A percentile compares a stretch with the other conserved stretches of the same genome.
Conservation (phyloP, 2,888 invertebrate species). For the Antheraea yamamai region DNA sequence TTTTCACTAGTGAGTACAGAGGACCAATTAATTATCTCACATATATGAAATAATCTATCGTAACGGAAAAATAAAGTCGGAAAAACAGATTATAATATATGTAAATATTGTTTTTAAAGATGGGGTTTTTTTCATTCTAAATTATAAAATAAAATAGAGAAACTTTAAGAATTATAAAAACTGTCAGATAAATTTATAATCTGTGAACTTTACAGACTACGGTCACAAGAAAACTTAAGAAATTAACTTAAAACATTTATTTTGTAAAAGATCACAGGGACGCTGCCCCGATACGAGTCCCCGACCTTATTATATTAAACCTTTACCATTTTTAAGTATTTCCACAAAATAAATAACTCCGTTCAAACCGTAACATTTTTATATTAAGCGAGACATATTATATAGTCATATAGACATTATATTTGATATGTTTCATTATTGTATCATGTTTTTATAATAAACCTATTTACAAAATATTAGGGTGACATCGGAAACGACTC, state of each 20-base stretch:
- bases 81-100: no score
- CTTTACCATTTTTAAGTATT: not conserved
- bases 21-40: no score
- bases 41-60: no score
- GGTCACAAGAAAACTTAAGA: not conserved
- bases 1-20: no score
- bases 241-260: not conserved
- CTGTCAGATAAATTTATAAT: no score
- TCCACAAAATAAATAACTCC: not conserved
- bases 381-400: not conserved
- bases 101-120: no score
- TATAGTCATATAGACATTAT: not conserved
- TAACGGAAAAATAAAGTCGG: no score
- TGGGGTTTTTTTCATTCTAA: no score
- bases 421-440: conserved; percentile 13
- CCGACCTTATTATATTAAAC: not conserved
- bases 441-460: not conserved
- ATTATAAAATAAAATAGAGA: no score
- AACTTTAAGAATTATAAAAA: no score
- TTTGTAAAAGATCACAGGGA: not conserved
- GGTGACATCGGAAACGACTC: not conserved
- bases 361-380: not conserved
- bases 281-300: not conserved
- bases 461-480: not conserved
- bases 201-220: no score